These are phyloP conservation scores for Hyphantria cunea DNA, from an alignment of 1,140 invertebrate genomes.

Conservation along the genomic window DNA sequence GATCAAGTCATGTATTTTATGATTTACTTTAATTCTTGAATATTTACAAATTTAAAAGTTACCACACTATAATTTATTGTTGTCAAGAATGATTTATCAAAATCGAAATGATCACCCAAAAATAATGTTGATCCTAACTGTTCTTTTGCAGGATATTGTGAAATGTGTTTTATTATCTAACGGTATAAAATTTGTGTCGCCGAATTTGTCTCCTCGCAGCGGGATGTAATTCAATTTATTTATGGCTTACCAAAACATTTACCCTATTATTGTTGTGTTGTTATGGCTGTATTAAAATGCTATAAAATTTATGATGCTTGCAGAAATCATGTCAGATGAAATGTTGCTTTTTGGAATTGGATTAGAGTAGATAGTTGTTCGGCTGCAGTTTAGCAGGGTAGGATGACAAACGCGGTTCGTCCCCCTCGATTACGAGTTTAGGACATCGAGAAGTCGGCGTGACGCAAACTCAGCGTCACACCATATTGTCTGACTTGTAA, in stretches of 20 bases:
- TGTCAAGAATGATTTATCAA: neutral
- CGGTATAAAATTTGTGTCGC: slow-evolving; percentile 29
- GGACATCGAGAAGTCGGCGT: slow-evolving; percentile 63
- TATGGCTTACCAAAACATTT: slow-evolving; percentile 81
- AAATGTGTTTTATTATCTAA: slow-evolving; percentile 29
- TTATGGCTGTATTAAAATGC: slow-evolving; percentile 79
- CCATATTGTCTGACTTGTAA: slow-evolving; percentile 61
- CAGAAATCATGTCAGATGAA: slow-evolving; percentile 35
- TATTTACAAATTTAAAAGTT: too few relatives aligned
- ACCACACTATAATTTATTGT: too few relatives aligned
- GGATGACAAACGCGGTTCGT: slow-evolving; percentile 70
- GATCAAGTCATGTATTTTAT: too few relatives aligned
- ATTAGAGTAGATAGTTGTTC: slow-evolving; percentile 35
- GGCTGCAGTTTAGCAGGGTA: slow-evolving; percentile 38
- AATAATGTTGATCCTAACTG: slow-evolving; percentile 12
- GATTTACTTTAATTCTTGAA: too few relatives aligned
- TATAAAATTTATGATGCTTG: slow-evolving; percentile 79
- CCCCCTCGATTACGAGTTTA: slow-evolving; percentile 71
- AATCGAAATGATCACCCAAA: neutral
- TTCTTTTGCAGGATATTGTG: slow-evolving; percentile 11
- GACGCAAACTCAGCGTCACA: slow-evolving; percentile 58
- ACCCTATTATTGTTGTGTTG: slow-evolving; percentile 79
- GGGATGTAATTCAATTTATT: slow-evolving; percentile 68
- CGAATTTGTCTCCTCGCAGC: slow-evolving; percentile 56
- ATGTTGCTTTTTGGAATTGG: neutral